These are phyloP conservation scores for Ligdia adustata DNA, from an alignment of 2,888 invertebrate genomes.

Conservation along the genomic window DNA sequence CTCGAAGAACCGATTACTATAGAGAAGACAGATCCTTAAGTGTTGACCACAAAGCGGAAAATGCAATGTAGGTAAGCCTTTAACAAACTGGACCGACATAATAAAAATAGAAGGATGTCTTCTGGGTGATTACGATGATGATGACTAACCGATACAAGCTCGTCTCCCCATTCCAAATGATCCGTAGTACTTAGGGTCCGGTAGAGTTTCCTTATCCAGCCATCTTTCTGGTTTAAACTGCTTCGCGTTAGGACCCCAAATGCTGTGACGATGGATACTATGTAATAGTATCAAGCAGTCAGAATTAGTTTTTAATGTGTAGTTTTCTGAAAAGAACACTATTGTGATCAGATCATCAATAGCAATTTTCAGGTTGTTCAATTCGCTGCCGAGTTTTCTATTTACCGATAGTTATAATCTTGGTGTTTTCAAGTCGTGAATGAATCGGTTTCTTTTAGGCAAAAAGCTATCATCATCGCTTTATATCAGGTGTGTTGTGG, in stretches of 20 bases:
- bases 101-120: neutral
- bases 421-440: too few species aligned
- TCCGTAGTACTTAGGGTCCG: conserved; percentile 22
- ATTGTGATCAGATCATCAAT: too few species aligned
- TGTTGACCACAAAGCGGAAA: too few species aligned
- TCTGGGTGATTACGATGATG: neutral
- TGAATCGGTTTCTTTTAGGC: too few species aligned
- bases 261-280: conserved; percentile 15
- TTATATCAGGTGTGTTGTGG: too few species aligned
- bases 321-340: conserved; percentile 23
- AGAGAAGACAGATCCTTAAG: too few species aligned
- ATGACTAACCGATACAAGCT: conserved; percentile 25
- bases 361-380: too few species aligned
- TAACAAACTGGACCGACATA: neutral
- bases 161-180: conserved; percentile 31
- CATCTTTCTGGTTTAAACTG: conserved; percentile 32
- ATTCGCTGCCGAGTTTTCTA: too few species aligned
- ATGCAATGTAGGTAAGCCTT: neutral
- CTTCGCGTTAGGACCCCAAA: conserved; percentile 29
- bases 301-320: conserved; percentile 12
- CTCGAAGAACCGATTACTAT: too few species aligned
- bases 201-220: conserved; percentile 20
- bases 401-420: too few species aligned
- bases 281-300: conserved; percentile 4
- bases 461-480: too few species aligned